Percentiles rank a stretch among this genome's conserved stretches.
Conservation (phyloP, 2,113 vertebrate genomes). For the Pteropus alecto region DNA sequence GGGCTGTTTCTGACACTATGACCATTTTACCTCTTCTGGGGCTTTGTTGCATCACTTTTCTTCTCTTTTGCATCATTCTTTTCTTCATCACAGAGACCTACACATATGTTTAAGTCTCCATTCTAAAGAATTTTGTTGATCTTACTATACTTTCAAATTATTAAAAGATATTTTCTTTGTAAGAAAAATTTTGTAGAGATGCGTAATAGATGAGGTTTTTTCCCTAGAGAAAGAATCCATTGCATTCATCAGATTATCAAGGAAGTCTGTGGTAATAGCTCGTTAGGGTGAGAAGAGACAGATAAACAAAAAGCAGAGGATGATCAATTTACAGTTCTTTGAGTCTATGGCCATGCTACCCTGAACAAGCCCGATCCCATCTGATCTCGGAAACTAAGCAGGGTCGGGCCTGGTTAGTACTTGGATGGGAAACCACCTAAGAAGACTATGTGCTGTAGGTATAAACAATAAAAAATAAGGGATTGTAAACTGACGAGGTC, state of each 20-base stretch:
- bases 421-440: no score
- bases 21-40: background rate
- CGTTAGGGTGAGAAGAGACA: background rate
- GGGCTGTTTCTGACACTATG: background rate
- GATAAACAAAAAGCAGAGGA: background rate
- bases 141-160: background rate
- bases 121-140: slow-evolving; percentile 28
- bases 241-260: background rate
- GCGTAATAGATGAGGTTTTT: background rate
- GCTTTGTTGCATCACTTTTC: background rate
- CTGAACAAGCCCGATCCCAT: no score
- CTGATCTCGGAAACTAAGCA: no score
- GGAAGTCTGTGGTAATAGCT: background rate
- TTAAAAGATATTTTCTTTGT: background rate
- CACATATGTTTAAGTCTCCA: background rate
- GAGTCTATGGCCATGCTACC: no score
- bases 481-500: no score
- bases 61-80: background rate
- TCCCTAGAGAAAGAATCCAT: background rate
- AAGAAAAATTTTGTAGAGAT: background rate
- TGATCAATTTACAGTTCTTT: background rate
- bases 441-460: no score
- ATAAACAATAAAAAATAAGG: no score
- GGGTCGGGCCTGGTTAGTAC: no score
- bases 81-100: background rate